A percentile compares a stretch with the other conserved stretches of the same genome.
These are phyloP conservation scores for Asarcornis scutulata DNA, from an alignment of 2,113 vertebrate species.

Conservation along the genomic window DNA sequence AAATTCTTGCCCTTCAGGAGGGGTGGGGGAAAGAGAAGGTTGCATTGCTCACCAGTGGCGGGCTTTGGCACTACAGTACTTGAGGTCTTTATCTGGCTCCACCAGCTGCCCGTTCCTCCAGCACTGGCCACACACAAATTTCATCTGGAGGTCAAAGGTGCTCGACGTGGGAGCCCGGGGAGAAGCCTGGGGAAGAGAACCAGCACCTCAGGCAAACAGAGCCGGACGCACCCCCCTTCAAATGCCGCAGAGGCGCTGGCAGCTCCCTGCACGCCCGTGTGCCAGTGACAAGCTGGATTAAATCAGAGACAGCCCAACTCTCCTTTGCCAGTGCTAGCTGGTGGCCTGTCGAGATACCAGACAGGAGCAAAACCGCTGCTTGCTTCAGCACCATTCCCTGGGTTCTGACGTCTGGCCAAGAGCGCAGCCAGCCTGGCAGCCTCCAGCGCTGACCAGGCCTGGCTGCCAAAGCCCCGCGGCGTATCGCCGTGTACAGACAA, in stretches of 20 bases:
- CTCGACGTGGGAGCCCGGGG: slow-evolving; percentile 68
- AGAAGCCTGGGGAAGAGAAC: slow-evolving; percentile 63
- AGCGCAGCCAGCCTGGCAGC: neutral
- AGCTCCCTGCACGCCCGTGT: fast-evolving
- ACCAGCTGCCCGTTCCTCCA: slow-evolving; percentile 86
- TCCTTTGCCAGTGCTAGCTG: neutral
- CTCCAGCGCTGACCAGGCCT: neutral
- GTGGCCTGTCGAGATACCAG: neutral
- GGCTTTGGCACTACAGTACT: slow-evolving; percentile 92
- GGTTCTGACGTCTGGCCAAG: neutral
- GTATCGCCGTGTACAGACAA: neutral
- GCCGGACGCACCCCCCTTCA: neutral
- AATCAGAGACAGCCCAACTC: neutral
- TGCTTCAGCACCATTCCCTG: slow-evolving; percentile 14
- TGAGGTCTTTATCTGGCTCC: slow-evolving; percentile 89
- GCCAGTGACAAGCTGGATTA: neutral
- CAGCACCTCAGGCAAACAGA: neutral
- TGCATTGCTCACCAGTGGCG: slow-evolving; percentile 83
- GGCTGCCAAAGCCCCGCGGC: neutral
- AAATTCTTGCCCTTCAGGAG: neutral
- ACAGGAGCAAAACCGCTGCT: neutral
- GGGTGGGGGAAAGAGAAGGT: neutral
- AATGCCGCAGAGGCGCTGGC: neutral
- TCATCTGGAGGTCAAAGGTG: slow-evolving; percentile 88
- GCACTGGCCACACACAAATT: slow-evolving; percentile 92